Evolutionary conservation across 2,888 invertebrate species (phyloP).

Genomic region (Seladonia tumulorum): DNA sequence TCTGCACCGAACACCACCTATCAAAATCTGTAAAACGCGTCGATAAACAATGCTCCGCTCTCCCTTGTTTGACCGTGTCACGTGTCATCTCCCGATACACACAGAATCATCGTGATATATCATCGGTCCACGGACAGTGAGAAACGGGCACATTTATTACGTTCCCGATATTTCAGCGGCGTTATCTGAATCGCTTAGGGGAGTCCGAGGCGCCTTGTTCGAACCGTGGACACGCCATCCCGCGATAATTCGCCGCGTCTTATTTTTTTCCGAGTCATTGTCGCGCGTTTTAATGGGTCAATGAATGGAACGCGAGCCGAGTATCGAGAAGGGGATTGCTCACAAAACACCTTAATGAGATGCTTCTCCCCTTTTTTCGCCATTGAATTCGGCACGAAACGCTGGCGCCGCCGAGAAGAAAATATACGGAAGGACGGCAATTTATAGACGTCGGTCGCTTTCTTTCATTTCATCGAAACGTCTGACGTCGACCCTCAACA

Average conservation of each 20-base stretch:
- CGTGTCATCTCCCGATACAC: slow-evolving; percentile 4
- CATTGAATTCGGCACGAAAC: slow-evolving; percentile 29
- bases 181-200: slow-evolving; percentile 43
- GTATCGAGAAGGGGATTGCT: not conserved
- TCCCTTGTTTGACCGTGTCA: slow-evolving; percentile 12
- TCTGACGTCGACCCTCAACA: not conserved
- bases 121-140: slow-evolving; percentile 9
- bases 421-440: slow-evolving; percentile 34
- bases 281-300: slow-evolving; percentile 45
- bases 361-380: slow-evolving; percentile 17
- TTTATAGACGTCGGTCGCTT: slow-evolving; percentile 38
- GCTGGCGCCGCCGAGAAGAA: slow-evolving; percentile 9
- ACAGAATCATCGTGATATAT: slow-evolving; percentile 19
- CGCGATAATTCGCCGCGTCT: slow-evolving; percentile 26
- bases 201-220: not conserved
- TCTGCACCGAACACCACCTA: too few relatives aligned
- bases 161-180: slow-evolving; percentile 21
- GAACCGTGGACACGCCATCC: not conserved
- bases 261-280: slow-evolving; percentile 41
- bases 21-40: not conserved
- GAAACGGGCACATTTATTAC: slow-evolving; percentile 9
- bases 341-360: slow-evolving; percentile 49
- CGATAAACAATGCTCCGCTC: not conserved
- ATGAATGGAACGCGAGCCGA: slow-evolving; percentile 11
- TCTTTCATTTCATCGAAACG: not conserved